Conservation (phyloP, 2,888 invertebrate genomes). For the Latrodectus hesperus region DNA sequence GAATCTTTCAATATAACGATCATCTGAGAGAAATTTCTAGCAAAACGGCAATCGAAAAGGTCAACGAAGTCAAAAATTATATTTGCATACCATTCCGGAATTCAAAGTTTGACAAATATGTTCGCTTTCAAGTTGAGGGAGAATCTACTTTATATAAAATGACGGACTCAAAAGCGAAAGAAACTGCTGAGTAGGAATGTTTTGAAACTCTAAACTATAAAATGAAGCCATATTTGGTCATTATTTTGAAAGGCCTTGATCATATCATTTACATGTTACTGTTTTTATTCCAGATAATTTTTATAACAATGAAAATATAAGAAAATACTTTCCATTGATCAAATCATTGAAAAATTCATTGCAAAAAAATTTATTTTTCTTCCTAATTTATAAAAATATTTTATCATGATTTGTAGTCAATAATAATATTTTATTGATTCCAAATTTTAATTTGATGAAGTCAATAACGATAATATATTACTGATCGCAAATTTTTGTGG, state of each 20-base stretch:
- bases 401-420: too few relatives aligned
- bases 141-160: constrained; percentile 60
- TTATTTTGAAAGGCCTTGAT: background rate
- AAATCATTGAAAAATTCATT: too few relatives aligned
- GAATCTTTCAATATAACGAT: background rate
- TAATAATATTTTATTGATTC: too few relatives aligned
- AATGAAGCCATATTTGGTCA: constrained; percentile 25
- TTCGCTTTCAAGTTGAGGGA: constrained; percentile 20
- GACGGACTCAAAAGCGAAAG: constrained; percentile 39
- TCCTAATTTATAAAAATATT: too few relatives aligned
- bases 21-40: constrained; percentile 24
- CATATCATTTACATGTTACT: too few relatives aligned
- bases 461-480: too few relatives aligned
- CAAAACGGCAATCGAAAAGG: constrained; percentile 49
- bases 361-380: too few relatives aligned
- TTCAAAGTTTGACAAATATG: constrained; percentile 63
- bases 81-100: constrained; percentile 66
- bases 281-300: too few relatives aligned
- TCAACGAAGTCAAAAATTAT: constrained; percentile 61
- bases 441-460: too few relatives aligned
- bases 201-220: background rate
- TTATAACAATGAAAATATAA: too few relatives aligned
- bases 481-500: too few relatives aligned
- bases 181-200: constrained; percentile 50
- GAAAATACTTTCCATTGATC: too few relatives aligned